Percentiles rank a stretch among this genome's conserved stretches.
These are phyloP conservation scores for Rhabdornis inornatus DNA, from an alignment of 2,113 vertebrate species.

Conservation along the genomic window DNA sequence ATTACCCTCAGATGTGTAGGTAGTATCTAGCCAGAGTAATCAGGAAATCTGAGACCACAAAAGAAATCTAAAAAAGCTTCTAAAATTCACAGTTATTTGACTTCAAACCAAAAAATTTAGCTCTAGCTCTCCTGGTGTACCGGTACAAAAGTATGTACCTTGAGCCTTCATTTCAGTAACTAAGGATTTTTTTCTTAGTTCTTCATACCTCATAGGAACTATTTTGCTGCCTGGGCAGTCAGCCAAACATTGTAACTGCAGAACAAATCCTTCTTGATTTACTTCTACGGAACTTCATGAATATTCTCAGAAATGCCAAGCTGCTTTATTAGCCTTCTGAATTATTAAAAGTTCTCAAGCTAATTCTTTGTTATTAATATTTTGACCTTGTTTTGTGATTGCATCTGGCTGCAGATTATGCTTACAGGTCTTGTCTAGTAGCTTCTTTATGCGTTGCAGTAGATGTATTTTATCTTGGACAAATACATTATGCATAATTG, in stretches of 20 bases:
- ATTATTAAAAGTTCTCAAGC: constrained; percentile 28
- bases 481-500: background rate
- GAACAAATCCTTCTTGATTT: constrained; percentile 32
- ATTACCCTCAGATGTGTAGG: background rate
- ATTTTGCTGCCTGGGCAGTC: constrained; percentile 8
- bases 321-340: constrained; percentile 27
- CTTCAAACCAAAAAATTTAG: background rate
- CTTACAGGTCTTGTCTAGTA: background rate
- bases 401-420: background rate
- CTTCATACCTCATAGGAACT: background rate
- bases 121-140: background rate
- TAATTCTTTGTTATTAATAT: constrained; percentile 33
- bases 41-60: background rate
- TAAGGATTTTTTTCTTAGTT: background rate
- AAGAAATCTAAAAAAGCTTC: background rate
- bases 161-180: background rate
- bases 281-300: background rate
- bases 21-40: background rate
- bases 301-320: background rate
- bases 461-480: background rate
- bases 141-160: background rate
- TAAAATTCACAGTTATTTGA: background rate
- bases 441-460: background rate
- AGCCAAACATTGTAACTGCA: constrained; percentile 24
- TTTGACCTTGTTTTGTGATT: constrained; percentile 25